Percentiles rank a stretch among this genome's conserved stretches.
Evolutionary conservation across 2,888 invertebrate species (phyloP).

Genomic region (Zygaena filipendulae): DNA sequence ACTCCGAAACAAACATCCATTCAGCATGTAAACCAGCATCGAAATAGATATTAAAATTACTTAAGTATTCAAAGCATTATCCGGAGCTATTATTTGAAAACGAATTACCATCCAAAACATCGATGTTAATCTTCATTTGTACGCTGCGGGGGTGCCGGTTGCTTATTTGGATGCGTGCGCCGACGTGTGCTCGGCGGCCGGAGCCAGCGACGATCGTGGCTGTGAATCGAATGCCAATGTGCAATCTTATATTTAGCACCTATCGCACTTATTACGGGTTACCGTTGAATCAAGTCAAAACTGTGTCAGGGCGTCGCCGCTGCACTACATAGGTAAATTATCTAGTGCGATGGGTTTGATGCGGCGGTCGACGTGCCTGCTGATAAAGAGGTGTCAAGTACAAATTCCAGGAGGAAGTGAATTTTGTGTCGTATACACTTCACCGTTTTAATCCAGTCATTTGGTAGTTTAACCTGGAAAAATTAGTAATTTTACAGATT

Average conservation of each 20-base stretch:
- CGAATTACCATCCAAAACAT: constrained; percentile 34
- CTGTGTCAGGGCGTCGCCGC: constrained; percentile 32
- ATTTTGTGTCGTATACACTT: too few relatives aligned
- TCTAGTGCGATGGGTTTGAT: too few relatives aligned
- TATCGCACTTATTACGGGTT: constrained; percentile 41
- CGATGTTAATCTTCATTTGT: constrained; percentile 50
- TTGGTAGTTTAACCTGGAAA: too few relatives aligned
- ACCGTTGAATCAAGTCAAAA: constrained; percentile 40
- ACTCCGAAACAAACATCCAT: too few relatives aligned
- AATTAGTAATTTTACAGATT: too few relatives aligned
- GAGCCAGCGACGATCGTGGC: constrained; percentile 21
- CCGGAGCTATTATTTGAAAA: constrained; percentile 29
- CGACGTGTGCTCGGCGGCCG: constrained; percentile 32
- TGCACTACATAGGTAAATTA: not conserved
- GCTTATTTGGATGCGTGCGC: constrained; percentile 52
- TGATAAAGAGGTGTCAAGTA: too few relatives aligned
- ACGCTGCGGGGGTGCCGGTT: constrained; percentile 35
- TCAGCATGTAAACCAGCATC: too few relatives aligned
- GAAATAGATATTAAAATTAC: too few relatives aligned
- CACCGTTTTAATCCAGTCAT: too few relatives aligned
- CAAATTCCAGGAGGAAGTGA: too few relatives aligned
- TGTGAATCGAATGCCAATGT: constrained; percentile 44
- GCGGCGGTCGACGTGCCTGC: too few relatives aligned
- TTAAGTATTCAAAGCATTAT: constrained; percentile 25
- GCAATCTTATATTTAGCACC: constrained; percentile 47